Conservation (phyloP, 2,797 vertebrate genomes). For the Paratrypauchen microcephalus region DNA sequence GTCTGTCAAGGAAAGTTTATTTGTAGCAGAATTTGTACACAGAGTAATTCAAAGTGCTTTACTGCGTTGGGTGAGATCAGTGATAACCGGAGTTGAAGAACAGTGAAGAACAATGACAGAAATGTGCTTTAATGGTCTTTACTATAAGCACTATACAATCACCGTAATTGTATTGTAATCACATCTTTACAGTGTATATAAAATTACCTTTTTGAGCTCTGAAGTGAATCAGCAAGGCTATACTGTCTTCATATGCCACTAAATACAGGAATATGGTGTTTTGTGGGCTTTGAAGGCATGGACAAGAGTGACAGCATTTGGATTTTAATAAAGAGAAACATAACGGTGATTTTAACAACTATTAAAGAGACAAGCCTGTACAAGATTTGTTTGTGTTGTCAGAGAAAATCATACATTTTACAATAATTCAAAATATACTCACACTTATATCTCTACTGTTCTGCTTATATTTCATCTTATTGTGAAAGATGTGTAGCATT, state of each 20-base stretch:
- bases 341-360: not conserved
- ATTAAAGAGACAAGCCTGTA: not conserved
- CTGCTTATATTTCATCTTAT: not conserved
- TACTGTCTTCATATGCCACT: not conserved
- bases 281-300: not conserved
- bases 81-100: not conserved
- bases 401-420: not conserved
- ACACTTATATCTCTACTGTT: not conserved
- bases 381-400: not conserved
- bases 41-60: too few relatives aligned
- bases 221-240: not conserved
- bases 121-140: not conserved
- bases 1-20: not conserved
- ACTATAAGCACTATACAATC: not conserved
- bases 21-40: too few relatives aligned
- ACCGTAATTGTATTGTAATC: too few relatives aligned
- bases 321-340: not conserved
- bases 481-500: not conserved
- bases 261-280: too few relatives aligned
- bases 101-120: not conserved
- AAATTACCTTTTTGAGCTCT: not conserved
- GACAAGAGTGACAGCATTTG: not conserved
- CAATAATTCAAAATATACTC: not conserved
- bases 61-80: too few relatives aligned
- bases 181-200: too few relatives aligned